These are phyloP conservation scores for Malurus splendens DNA, from an alignment of 2,797 vertebrate genomes.

Conservation along the genomic window DNA sequence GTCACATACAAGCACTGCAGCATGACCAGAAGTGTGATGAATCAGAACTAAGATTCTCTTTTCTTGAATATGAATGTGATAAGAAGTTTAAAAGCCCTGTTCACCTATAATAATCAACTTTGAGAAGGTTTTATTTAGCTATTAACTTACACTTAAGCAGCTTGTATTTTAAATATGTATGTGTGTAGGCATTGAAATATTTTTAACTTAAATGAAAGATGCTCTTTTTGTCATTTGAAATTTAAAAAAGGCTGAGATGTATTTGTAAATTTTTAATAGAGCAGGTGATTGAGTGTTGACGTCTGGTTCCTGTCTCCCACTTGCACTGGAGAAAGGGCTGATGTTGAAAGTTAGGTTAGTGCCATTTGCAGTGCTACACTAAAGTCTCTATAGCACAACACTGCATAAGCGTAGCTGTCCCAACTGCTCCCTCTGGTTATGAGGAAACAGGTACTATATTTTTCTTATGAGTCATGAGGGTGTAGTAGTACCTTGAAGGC, in stretches of 20 bases:
- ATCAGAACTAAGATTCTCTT: background rate
- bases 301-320: background rate
- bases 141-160: background rate
- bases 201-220: background rate
- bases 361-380: background rate
- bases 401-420: background rate
- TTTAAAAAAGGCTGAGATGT: background rate
- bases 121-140: background rate
- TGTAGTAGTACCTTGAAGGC: background rate
- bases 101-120: background rate
- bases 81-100: background rate
- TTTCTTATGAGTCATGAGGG: background rate
- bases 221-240: background rate
- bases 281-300: background rate
- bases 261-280: background rate
- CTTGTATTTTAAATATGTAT: background rate
- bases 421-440: slow-evolving; percentile 1
- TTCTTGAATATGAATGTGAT: background rate
- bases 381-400: background rate
- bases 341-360: background rate
- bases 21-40: background rate
- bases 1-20: background rate
- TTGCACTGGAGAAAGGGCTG: background rate
- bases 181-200: background rate
- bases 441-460: background rate